These are phyloP conservation scores for Prosapia bicincta DNA, from an alignment of 2,888 invertebrate species.

Conservation along the genomic window DNA sequence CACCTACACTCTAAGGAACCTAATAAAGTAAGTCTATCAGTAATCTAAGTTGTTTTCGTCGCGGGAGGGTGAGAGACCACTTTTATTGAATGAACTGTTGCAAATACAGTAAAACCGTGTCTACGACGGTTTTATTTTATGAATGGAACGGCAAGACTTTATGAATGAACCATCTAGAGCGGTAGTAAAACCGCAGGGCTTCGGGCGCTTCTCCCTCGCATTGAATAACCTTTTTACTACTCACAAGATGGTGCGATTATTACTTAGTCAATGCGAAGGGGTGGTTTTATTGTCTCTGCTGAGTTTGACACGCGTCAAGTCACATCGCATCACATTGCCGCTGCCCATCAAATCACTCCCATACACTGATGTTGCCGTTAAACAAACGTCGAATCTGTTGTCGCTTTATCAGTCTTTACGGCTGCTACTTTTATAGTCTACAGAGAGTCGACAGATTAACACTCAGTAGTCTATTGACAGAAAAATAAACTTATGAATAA, in stretches of 20 bases:
- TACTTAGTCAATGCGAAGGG: constrained; percentile 2
- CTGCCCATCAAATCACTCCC: neutral
- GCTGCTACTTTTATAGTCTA: no score
- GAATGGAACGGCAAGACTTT: neutral
- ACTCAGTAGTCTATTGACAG: no score
- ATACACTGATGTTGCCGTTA: no score
- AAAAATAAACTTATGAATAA: no score
- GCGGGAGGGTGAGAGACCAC: no score
- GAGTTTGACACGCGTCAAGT: constrained; percentile 1
- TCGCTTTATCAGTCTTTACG: no score
- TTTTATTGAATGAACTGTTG: neutral
- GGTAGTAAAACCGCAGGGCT: neutral
- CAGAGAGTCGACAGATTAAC: no score
- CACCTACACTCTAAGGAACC: no score
- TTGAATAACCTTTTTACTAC: neutral
- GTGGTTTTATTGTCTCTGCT: no score
- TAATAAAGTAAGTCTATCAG: no score
- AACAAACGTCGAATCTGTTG: no score
- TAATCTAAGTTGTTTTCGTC: no score
- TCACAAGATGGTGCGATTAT: neutral
- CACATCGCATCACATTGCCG: neutral
- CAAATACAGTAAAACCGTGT: neutral
- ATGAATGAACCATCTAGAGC: neutral
- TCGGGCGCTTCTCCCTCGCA: neutral
- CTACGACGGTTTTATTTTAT: neutral